A percentile compares a stretch with the other conserved stretches of the same genome.
Conservation (phyloP, 2,113 vertebrate genomes). For the Petaurus breviceps region DNA sequence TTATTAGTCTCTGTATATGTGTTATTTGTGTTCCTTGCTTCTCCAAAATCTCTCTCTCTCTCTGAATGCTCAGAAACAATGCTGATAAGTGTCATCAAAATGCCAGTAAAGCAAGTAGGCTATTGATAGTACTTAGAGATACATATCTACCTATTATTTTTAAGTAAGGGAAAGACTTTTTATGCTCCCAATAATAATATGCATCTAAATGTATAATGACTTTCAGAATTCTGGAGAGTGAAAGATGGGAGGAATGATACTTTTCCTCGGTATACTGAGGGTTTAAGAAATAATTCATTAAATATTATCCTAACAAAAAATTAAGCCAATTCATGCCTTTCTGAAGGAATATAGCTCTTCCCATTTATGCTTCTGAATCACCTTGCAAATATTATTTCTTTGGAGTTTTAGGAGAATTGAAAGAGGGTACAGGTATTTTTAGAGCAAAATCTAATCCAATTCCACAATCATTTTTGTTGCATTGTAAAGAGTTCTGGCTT, state of each 20-base stretch:
- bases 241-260: not conserved
- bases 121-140: not conserved
- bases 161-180: not conserved
- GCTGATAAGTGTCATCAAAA: not conserved
- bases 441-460: not conserved
- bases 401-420: constrained; percentile 23
- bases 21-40: constrained; percentile 23
- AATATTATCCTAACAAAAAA: not conserved
- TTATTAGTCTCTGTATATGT: constrained; percentile 22
- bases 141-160: not conserved
- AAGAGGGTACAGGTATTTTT: not conserved
- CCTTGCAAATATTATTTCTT: constrained; percentile 6
- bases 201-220: not conserved
- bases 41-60: constrained; percentile 29
- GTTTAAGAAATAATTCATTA: not conserved
- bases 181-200: not conserved
- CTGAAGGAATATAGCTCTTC: not conserved
- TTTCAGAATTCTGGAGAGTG: not conserved
- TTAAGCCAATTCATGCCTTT: not conserved
- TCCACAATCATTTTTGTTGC: not conserved
- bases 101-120: not conserved
- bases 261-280: not conserved
- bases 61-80: constrained; percentile 14
- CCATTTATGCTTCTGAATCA: constrained; percentile 8
- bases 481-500: not conserved